Base-by-base conservation (phyloP, 2,797 vertebrate genomes). In the Caiman crocodilus region DNA sequence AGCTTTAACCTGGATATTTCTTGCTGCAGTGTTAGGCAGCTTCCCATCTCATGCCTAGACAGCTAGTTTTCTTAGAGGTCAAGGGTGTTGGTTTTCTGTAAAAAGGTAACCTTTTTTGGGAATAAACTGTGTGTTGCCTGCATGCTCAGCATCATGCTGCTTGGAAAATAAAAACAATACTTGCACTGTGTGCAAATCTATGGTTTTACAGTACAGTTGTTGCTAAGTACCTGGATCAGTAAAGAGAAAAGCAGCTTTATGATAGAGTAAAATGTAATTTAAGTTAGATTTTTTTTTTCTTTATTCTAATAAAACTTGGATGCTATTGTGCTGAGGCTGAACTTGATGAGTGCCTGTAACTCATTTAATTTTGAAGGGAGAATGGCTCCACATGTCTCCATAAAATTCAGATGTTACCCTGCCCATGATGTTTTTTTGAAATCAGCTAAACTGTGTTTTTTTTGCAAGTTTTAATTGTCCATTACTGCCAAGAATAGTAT, bases 401-500 rank as follows among this genome's bases (percentile, higher is more conserved):
- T 83, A 76, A 65, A 79, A 7, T 77, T 96, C 67, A 77, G 61
- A 57, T 87, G 30, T 93, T 93, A 26, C 4, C 25, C 35, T 88
- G 92, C 56, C 71, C 71, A 3, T 78, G 82, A 59, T 2, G 0
- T 55, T 59, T 60, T 65, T 42, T 78, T 55, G 1, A 60, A 87
- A 61, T 76, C 42, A 50, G 42, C 77, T 77, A 85, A 90, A 64
- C 55, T 85, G 0, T 83, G 23, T 87, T 90, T 82, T 95, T 95
- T 95, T 87, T 88, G 11, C 65, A 67, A 77, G 76, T 87, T 92
- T 59, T 90, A 81, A 88, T 88, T 94, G 83, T 93, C 90, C 84
- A 60, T 95, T 90, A 95, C 84, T 50, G 76, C 73, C 60, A 58
- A 78, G 82, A 93, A 92, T 89, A 93, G 67, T 79, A 82, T 87